These are phyloP conservation scores for Tupiocoris notatus DNA, from an alignment of 2,888 invertebrate species.

Conservation along the genomic window DNA sequence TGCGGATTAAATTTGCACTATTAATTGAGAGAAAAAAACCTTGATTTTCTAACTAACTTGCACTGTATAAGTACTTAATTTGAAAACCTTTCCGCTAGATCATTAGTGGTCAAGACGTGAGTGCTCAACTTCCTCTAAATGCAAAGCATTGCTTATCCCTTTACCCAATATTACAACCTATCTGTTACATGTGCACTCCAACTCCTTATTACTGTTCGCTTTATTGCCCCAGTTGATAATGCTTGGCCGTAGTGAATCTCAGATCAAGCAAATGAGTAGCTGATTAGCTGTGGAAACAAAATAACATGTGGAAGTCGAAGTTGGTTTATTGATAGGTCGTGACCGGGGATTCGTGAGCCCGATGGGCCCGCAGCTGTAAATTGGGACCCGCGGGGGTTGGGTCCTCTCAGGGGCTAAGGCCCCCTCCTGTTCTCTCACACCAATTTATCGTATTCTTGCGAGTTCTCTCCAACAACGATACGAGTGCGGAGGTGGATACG, in stretches of 20 bases:
- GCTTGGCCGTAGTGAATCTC: neutral
- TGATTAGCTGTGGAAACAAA: constrained; percentile 21
- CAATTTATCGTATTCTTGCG: constrained; percentile 24
- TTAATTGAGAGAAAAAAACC: no score
- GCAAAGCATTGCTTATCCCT: no score
- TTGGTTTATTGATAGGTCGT: constrained; percentile 35
- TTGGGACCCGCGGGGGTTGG: constrained; percentile 11
- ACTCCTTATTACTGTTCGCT: neutral
- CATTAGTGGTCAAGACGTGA: no score
- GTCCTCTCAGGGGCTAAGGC: neutral
- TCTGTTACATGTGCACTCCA: no score
- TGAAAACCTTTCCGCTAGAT: no score
- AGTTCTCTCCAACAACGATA: no score
- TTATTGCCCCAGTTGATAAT: neutral
- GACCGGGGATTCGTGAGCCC: constrained; percentile 30
- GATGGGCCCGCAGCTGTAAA: constrained; percentile 34
- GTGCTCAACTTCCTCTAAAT: no score
- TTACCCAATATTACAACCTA: no score
- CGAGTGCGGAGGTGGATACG: neutral
- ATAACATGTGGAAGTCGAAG: constrained; percentile 24
- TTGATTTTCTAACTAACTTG: no score
- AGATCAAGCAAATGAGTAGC: constrained; percentile 17
- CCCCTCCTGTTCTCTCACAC: constrained; percentile 5
- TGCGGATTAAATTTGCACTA: no score
- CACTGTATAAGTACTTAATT: no score